Conservation (phyloP, 2,888 invertebrate genomes). For the Trissonchulus sp. region DNA sequence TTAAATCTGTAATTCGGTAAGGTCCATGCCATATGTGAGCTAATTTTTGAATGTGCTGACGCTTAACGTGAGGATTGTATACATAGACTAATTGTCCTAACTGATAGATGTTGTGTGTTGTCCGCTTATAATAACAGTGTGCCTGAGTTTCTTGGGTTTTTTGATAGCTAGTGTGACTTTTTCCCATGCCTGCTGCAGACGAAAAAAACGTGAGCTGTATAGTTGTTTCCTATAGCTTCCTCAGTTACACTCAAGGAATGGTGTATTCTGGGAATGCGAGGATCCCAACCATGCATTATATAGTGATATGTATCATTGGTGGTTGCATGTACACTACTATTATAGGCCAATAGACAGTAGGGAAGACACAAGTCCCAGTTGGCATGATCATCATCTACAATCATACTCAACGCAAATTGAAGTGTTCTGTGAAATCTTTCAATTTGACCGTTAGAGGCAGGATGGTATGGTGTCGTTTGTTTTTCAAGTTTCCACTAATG, state of each 20-base stretch:
- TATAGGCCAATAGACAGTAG: constrained; percentile 40
- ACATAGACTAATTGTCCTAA: neutral
- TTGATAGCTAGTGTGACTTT: neutral
- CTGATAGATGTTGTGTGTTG: neutral
- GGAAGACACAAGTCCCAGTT: constrained; percentile 42
- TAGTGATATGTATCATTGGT: constrained; percentile 36
- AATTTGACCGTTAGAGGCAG: constrained; percentile 36
- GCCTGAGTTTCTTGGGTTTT: neutral
- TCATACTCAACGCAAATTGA: constrained; percentile 36
- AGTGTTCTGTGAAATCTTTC: constrained; percentile 41
- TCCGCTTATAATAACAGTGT: neutral
- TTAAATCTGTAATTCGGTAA: neutral
- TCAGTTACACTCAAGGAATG: neutral
- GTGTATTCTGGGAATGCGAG: constrained; percentile 24
- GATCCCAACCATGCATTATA: constrained; percentile 34
- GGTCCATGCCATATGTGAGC: constrained; percentile 2
- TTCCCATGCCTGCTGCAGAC: neutral
- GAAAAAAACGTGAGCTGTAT: neutral
- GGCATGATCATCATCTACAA: constrained; percentile 36
- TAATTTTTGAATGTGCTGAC: neutral
- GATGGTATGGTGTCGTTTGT: constrained; percentile 34
- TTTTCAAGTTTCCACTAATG: constrained; percentile 30
- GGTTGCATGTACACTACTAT: constrained; percentile 34
- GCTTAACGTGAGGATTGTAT: neutral
- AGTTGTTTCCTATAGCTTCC: neutral